Percentiles rank a stretch among this genome's conserved stretches.
Conservation (phyloP, 1,140 invertebrate species). For the Drosophila mayri region DNA sequence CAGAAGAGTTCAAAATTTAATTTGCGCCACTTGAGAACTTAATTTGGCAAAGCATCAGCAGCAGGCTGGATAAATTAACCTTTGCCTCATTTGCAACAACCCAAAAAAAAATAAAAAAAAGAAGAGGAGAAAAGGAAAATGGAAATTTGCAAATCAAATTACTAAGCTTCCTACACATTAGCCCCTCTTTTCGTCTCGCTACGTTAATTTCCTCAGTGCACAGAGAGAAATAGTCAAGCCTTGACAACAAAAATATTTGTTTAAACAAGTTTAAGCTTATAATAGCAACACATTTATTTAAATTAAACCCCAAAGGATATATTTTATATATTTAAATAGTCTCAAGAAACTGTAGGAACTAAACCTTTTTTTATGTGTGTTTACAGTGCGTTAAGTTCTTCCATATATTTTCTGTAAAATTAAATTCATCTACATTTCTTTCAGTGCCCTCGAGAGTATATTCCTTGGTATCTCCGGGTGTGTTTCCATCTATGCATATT, state of each 20-base stretch:
- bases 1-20: constrained; percentile 22
- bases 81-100: constrained; percentile 18
- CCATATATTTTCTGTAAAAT: not conserved
- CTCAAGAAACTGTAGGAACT: not conserved
- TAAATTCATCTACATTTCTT: no score
- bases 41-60: constrained; percentile 16
- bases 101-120: not conserved
- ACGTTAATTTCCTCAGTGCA: constrained; percentile 12
- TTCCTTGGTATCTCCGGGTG: constrained; percentile 6
- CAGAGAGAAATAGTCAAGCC: not conserved
- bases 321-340: not conserved
- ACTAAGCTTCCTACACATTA: constrained; percentile 48
- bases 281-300: not conserved
- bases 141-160: constrained; percentile 57
- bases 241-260: not conserved
- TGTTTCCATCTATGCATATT: constrained; percentile 53
- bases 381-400: not conserved
- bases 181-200: not conserved
- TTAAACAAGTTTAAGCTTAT: not conserved
- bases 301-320: not conserved
- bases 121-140: not conserved
- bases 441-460: not conserved
- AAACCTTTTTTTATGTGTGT: not conserved
- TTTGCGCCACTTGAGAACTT: constrained; percentile 33
- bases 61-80: constrained; percentile 21